Conservation (phyloP, 2,888 invertebrate species). For the Elegia similella region DNA sequence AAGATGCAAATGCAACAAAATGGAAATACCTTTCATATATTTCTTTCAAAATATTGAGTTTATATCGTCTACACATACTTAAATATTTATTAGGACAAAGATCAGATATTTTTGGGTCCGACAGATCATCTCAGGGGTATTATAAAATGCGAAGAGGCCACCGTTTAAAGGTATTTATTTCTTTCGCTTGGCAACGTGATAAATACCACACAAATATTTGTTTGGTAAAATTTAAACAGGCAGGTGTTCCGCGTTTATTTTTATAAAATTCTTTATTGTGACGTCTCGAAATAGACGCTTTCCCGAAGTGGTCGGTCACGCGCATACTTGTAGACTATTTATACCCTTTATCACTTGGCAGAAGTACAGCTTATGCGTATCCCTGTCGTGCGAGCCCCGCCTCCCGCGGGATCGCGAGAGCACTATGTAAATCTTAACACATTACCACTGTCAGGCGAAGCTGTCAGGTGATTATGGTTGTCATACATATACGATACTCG, state of each 20-base stretch:
- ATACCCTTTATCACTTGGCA: slow-evolving; percentile 75
- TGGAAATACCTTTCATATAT: no score
- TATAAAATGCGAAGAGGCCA: slow-evolving; percentile 1
- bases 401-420: slow-evolving; percentile 35
- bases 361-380: slow-evolving; percentile 47
- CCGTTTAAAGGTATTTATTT: neutral
- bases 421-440: slow-evolving; percentile 50
- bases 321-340: slow-evolving; percentile 66
- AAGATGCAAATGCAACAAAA: no score
- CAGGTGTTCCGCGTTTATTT: slow-evolving; percentile 52
- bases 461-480: neutral
- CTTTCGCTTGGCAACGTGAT: neutral
- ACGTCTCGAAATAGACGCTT: slow-evolving; percentile 56
- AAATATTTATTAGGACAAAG: neutral
- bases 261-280: slow-evolving; percentile 50
- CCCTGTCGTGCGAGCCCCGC: slow-evolving; percentile 36
- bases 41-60: neutral
- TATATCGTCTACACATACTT: neutral
- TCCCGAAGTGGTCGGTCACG: slow-evolving; percentile 69
- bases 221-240: neutral
- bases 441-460: no score
- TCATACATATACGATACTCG: neutral
- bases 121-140: neutral
- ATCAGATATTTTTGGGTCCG: slow-evolving; percentile 1
- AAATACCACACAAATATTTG: neutral